Evolutionary conservation across 2,888 invertebrate species (phyloP).

Genomic region (Vanessa cardui): DNA sequence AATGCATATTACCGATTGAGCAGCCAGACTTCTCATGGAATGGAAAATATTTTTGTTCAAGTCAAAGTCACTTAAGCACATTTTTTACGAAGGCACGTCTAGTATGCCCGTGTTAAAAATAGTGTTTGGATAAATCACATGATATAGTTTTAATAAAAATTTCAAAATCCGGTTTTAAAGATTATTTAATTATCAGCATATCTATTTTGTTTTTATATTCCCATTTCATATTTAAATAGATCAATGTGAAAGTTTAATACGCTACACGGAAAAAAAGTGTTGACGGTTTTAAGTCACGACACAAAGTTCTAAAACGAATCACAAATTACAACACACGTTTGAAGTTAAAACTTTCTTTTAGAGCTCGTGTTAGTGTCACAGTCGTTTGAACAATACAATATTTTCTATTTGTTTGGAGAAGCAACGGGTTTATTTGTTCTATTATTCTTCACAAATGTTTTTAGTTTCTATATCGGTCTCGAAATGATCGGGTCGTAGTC

Average conservation of each 20-base stretch:
- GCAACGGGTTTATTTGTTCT: constrained; percentile 19
- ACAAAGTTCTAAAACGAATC: constrained; percentile 32
- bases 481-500: constrained; percentile 55
- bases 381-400: constrained; percentile 10
- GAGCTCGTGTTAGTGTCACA: constrained; percentile 16
- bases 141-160: background rate
- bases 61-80: too few relatives aligned
- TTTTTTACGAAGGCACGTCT: too few relatives aligned
- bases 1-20: constrained; percentile 21
- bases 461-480: constrained; percentile 32
- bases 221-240: constrained; percentile 3
- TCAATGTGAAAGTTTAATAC: constrained; percentile 24
- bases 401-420: constrained; percentile 17
- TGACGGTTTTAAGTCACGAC: constrained; percentile 27
- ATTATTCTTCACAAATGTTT: constrained; percentile 30
- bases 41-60: too few relatives aligned
- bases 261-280: constrained; percentile 21
- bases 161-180: background rate
- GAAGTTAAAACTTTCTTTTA: constrained; percentile 29
- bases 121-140: too few relatives aligned
- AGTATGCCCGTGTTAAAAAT: too few relatives aligned
- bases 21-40: background rate
- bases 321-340: constrained; percentile 28
- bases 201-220: background rate
- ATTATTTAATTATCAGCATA: background rate